A percentile compares a stretch with the other conserved stretches of the same genome.
Evolutionary conservation across 2,888 invertebrate species (phyloP).

Genomic region (Aphodius sticticus): DNA sequence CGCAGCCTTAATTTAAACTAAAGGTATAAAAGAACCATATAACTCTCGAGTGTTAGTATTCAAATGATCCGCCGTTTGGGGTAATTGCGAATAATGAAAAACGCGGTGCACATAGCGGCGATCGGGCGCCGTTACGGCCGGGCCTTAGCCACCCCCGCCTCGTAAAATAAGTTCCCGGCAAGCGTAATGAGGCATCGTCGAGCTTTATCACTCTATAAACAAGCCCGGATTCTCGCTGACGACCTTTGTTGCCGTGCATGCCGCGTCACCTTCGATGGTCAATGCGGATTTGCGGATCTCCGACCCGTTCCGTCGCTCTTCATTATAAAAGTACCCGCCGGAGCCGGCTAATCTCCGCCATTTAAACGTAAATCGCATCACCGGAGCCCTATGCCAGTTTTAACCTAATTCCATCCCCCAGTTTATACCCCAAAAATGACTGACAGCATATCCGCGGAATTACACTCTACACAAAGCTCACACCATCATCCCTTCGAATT

Average conservation of each 20-base stretch:
- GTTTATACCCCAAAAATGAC: not conserved
- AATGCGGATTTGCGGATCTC: conserved; percentile 29
- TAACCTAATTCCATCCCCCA: conserved; percentile 8
- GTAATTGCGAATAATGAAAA: conserved; percentile 55
- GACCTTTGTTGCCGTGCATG: conserved; percentile 36
- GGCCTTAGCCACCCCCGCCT: conserved; percentile 40
- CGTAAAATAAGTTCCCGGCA: conserved; percentile 57
- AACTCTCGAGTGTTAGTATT: conserved; percentile 49
- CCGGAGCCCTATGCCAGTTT: conserved; percentile 11
- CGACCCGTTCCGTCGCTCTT: conserved; percentile 10
- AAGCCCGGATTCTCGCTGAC: conserved; percentile 44
- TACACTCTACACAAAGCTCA: not conserved
- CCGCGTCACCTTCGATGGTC: conserved; percentile 32
- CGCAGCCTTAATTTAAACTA: conserved; percentile 52
- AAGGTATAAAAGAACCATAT: conserved; percentile 53
- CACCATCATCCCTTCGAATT: not conserved
- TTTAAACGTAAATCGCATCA: conserved; percentile 34
- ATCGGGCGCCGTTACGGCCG: conserved; percentile 40
- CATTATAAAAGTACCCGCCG: conserved; percentile 34
- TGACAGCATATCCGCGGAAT: not conserved
- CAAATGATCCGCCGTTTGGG: conserved; percentile 51
- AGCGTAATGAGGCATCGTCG: conserved; percentile 57
- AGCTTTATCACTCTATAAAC: conserved; percentile 61
- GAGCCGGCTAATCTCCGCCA: conserved; percentile 31
- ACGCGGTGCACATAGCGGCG: conserved; percentile 41